Evolutionary conservation across 2,888 invertebrate species (phyloP).

Genomic region (Panorpa germanica): DNA sequence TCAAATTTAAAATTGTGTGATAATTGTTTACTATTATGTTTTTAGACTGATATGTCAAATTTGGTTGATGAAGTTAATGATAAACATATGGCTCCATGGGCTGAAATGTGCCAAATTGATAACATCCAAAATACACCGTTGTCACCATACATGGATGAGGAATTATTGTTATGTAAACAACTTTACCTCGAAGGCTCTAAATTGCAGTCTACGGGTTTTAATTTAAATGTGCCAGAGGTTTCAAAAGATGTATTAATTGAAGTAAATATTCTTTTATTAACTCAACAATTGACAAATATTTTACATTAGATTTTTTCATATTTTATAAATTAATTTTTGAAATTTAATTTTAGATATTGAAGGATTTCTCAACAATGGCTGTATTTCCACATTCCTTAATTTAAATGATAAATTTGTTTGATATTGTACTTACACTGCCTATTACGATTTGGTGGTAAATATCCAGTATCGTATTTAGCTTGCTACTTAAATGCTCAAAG

Average conservation of each 20-base stretch:
- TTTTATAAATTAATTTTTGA: too few relatives aligned
- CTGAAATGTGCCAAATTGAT: conserved; percentile 60
- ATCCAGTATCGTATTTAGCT: too few relatives aligned
- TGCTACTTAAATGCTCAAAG: too few relatives aligned
- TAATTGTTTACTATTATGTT: conserved; percentile 10
- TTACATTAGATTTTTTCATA: conserved; percentile 7
- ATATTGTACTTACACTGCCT: too few relatives aligned
- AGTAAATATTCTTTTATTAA: conserved; percentile 26
- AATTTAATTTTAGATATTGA: conserved; percentile 5
- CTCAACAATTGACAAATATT: conserved; percentile 1
- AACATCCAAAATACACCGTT: conserved; percentile 67
- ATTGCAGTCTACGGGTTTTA: conserved; percentile 38
- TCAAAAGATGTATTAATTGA: conserved; percentile 40
- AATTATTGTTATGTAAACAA: conserved; percentile 64
- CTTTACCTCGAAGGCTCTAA: conserved; percentile 53
- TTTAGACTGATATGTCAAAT: conserved; percentile 53
- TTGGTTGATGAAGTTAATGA: conserved; percentile 85
- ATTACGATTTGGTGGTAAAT: too few relatives aligned
- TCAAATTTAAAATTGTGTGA: not conserved
- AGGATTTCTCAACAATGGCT: too few relatives aligned
- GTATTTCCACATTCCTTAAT: too few relatives aligned
- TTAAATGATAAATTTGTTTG: too few relatives aligned
- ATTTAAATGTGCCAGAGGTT: conserved; percentile 37
- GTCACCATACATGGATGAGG: conserved; percentile 71
- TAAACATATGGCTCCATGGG: conserved; percentile 86